A percentile compares a stretch with the other conserved stretches of the same genome.
Evolutionary conservation across 2,113 vertebrate species (phyloP).

Genomic region (Pao palembangensis): DNA sequence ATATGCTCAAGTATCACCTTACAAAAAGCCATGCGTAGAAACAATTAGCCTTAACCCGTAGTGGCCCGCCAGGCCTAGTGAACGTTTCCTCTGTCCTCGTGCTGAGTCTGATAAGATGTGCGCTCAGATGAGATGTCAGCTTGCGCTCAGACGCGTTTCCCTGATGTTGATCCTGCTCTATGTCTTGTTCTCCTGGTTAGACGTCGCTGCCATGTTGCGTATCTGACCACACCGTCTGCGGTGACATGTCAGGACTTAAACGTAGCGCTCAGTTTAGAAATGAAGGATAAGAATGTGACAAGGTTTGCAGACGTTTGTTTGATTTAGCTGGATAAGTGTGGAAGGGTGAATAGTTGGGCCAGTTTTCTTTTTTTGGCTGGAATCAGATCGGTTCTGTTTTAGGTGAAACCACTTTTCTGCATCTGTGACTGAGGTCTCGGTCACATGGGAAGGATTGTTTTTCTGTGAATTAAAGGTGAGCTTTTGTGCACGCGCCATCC

Average conservation of each 20-base stretch:
- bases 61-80: conserved; percentile 25
- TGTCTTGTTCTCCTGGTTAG: not conserved
- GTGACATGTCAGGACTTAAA: conserved; percentile 7
- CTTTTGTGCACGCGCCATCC: not conserved
- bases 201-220: not conserved
- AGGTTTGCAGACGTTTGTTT: not conserved
- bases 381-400: too few species aligned
- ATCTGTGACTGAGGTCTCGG: conserved; percentile 30
- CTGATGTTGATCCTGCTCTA: not conserved
- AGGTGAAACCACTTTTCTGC: conserved; percentile 26
- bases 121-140: conserved; percentile 8
- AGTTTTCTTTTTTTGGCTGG: not conserved
- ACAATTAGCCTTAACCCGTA: conserved; percentile 49
- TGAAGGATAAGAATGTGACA: conserved; percentile 21
- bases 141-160: not conserved
- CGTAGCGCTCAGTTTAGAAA: not conserved
- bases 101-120: conserved; percentile 2
- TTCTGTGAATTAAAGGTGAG: conserved; percentile 34
- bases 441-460: not conserved
- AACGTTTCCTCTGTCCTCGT: conserved; percentile 13
- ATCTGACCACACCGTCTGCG: not conserved
- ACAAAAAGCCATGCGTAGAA: conserved; percentile 52
- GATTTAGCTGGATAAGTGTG: not conserved
- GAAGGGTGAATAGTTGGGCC: conserved; percentile 2
- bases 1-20: conserved; percentile 6